phyloP scores from a whole-genome alignment of 2,113 vertebrate species.

The Galbula dea region DNA sequence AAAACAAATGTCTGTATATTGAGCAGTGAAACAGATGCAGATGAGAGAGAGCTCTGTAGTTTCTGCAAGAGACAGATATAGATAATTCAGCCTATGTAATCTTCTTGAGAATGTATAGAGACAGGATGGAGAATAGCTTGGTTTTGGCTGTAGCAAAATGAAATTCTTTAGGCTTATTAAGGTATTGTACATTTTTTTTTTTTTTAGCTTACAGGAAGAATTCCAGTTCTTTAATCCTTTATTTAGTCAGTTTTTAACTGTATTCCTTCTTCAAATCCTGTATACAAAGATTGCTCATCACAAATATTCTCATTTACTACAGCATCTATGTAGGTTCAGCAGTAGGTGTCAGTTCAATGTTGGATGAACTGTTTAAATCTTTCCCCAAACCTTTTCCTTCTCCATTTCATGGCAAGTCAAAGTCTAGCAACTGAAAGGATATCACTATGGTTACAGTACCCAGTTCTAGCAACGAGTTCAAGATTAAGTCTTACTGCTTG shows the following conservation, averaged over 20 bases:
- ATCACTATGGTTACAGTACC: constrained; percentile 46
- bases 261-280: background rate
- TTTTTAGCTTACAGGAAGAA: background rate
- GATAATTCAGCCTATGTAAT: background rate
- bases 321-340: background rate
- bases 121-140: background rate
- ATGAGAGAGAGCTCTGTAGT: background rate
- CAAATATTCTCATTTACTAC: background rate
- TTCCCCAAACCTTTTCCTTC: background rate
- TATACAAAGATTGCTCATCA: background rate
- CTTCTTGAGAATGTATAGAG: background rate
- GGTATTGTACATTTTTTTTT: background rate
- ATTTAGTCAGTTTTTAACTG: background rate
- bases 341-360: background rate
- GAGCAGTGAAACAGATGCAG: background rate
- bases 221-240: background rate
- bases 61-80: background rate
- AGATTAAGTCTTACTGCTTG: background rate
- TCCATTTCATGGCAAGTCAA: background rate
- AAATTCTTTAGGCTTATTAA: background rate
- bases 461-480: background rate
- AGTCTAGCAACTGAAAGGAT: constrained; percentile 20
- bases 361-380: background rate
- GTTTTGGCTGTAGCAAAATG: background rate
- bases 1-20: background rate